phyloP scores from a whole-genome alignment of 2,113 vertebrate genomes.

The Nycticebus coucang region DNA sequence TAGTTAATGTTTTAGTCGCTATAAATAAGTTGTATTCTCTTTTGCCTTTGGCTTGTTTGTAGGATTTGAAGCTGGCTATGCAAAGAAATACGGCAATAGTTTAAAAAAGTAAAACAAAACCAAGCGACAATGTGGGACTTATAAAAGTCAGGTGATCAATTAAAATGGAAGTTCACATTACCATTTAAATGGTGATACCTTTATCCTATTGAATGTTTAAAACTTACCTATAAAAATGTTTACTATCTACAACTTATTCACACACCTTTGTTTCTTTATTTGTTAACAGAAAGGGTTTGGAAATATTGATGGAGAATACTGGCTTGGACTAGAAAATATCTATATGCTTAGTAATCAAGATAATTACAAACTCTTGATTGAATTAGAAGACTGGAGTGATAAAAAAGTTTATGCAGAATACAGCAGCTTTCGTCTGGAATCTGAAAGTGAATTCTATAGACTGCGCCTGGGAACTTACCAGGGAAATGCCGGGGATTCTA shows the following conservation, averaged over 20 bases:
- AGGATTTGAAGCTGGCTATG: constrained; percentile 23
- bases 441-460: constrained; percentile 94
- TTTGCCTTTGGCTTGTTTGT: constrained; percentile 5
- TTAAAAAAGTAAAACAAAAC: constrained; percentile 51
- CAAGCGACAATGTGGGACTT: not conserved
- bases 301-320: constrained; percentile 96
- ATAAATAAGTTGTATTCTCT: not conserved
- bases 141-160: not conserved
- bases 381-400: constrained; percentile 98
- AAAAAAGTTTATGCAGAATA: constrained; percentile 99
- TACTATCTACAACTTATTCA: not conserved
- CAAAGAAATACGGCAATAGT: not conserved
- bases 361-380: constrained; percentile 95
- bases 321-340: constrained; percentile 97
- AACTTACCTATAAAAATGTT: not conserved
- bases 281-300: constrained; percentile 96
- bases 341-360: constrained; percentile 95
- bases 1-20: not conserved
- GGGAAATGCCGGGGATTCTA: constrained; percentile 97
- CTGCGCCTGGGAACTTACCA: constrained; percentile 96
- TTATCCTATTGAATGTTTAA: not conserved
- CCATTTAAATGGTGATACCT: not conserved
- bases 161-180: not conserved
- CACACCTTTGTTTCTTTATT: constrained; percentile 5
- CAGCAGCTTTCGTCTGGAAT: constrained; percentile 95